Conservation (phyloP, 2,888 invertebrate species). For the Andrena camellia region DNA sequence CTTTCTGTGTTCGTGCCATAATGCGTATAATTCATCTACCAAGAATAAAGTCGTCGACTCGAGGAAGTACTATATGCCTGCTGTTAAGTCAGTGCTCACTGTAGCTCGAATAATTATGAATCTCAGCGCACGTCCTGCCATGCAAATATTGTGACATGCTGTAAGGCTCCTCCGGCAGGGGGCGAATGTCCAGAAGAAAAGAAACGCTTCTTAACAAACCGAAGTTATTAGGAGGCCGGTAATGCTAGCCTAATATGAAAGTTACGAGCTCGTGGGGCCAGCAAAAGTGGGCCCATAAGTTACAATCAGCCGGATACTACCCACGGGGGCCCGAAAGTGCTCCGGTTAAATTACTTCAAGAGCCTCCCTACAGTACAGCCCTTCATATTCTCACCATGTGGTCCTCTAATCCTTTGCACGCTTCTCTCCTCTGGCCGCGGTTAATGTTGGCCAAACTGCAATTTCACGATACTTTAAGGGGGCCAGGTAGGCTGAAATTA, state of each 20-base stretch:
- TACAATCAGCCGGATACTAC: conserved; percentile 73
- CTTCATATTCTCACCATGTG: conserved; percentile 47
- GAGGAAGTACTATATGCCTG: neutral
- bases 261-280: conserved; percentile 65
- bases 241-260: conserved; percentile 72
- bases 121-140: neutral
- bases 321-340: conserved; percentile 65
- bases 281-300: conserved; percentile 74
- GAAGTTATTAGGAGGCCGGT: conserved; percentile 66
- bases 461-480: conserved; percentile 11
- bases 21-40: neutral
- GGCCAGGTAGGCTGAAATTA: neutral
- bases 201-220: conserved; percentile 62
- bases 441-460: conserved; percentile 18
- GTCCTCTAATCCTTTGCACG: conserved; percentile 59
- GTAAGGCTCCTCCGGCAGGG: neutral
- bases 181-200: conserved; percentile 22
- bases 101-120: neutral
- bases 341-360: conserved; percentile 71
- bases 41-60: neutral
- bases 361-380: conserved; percentile 37
- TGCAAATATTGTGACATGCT: conserved; percentile 46
- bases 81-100: neutral
- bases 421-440: neutral
- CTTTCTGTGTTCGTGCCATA: neutral